Evolutionary conservation across 37 sponge, comb jelly and placozoan species (phyloP).

Genomic region (Theonella swinhoei): DNA sequence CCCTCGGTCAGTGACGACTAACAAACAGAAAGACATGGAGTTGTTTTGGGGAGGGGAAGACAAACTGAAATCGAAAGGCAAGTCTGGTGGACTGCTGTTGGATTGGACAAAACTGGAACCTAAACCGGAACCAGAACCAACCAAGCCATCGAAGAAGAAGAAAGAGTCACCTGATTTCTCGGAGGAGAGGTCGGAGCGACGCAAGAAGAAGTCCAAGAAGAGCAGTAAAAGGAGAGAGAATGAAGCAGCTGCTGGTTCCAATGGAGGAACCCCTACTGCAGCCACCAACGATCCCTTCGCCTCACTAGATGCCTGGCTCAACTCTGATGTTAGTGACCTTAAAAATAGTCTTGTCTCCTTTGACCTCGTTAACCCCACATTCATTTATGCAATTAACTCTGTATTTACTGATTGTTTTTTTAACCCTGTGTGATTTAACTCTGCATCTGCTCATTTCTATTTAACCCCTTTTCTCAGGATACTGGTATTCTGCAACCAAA

Average conservation of each 20-base stretch:
- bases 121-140: background rate
- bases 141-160: background rate
- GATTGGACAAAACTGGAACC: background rate
- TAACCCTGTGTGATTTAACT: too few species aligned
- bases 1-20: background rate
- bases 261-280: background rate
- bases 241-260: background rate
- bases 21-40: background rate
- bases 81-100: slow-evolving; percentile 29
- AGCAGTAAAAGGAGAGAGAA: slow-evolving; percentile 17
- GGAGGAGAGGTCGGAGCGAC: background rate
- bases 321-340: slow-evolving; percentile 10
- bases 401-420: too few species aligned
- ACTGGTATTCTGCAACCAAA: background rate
- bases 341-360: too few species aligned
- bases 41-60: background rate
- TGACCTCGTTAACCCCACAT: too few species aligned
- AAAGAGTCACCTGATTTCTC: background rate
- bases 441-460: too few species aligned
- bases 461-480: background rate
- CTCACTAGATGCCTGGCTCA: slow-evolving; percentile 67
- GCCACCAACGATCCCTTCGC: slow-evolving; percentile 37
- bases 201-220: slow-evolving; percentile 13
- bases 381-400: too few species aligned
- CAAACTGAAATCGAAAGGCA: slow-evolving; percentile 8